Base-by-base conservation (phyloP, 2,888 invertebrate genomes). In the Agelastica alni region DNA sequence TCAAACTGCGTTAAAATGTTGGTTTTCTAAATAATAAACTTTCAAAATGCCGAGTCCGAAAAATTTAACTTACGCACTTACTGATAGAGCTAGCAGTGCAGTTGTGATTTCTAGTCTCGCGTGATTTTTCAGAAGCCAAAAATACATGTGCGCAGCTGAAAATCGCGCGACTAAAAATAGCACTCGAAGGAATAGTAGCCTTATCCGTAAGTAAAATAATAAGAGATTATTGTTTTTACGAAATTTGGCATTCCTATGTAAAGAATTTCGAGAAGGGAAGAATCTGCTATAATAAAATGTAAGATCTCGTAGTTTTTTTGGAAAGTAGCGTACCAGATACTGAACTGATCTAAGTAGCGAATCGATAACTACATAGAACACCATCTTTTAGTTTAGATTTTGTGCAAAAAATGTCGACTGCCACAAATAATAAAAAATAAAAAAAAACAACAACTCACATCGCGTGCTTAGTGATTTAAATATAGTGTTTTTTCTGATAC, bases 231-330 rank as follows among this genome's bases (percentile, higher is more conserved):
- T n/a, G n/a, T 39, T 20, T 39, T 39, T 26, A 54, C 16, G 26
- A 58, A 57, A 59, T 57, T 59, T 53, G 57, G 55, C 65, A 68
- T 66, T 64, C 53, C 66, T 68, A 68, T 64, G 65, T 70, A 69
- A n/a, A n/a, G 69, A 66, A 65, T 64, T 65, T 67, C 53, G 67
- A 64, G 65, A 59, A 63, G 64, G 68, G 63, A 61, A 59, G 59
- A 45, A 41, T 32, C 61, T 60, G 61, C 60, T 53, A 51, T n/a
- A 53, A 56, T 56, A 66, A 68, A 70, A 66, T 73, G 73, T 75
- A 74, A 72, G 72, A 74, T 74, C 70, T 70, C 69, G 72, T 75
- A 76, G 75, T 72, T 69, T 57, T n/a, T 68, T 45, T 70, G 74
- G 71, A 71, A 70, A 66, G 71, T 72, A 74, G 73, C 66, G 60